Conservation (phyloP, 2,113 vertebrate genomes). For the Tetrao urogallus region DNA sequence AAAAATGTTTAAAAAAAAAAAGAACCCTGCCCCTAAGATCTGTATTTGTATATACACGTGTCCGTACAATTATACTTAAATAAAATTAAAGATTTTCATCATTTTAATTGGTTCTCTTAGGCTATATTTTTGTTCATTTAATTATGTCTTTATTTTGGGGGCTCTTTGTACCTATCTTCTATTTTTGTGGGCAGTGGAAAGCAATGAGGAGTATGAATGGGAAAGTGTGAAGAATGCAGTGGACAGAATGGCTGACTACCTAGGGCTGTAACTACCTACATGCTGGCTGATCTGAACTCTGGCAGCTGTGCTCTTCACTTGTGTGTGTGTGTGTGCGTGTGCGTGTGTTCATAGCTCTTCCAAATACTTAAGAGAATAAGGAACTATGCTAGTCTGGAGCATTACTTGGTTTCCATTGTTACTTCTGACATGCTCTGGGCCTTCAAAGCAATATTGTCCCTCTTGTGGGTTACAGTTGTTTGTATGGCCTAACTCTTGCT, state of each 20-base stretch:
- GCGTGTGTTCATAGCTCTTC: neutral
- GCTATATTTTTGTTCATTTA: constrained; percentile 74
- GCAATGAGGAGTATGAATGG: neutral
- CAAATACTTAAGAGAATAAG: neutral
- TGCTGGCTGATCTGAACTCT: neutral
- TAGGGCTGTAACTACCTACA: neutral
- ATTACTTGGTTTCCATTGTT: neutral
- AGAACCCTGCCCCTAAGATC: constrained; percentile 81
- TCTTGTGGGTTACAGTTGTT: neutral
- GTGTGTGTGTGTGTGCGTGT: neutral
- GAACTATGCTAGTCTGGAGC: neutral
- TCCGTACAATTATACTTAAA: constrained; percentile 98
- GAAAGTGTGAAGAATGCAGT: neutral
- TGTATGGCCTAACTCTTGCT: neutral
- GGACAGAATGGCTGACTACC: neutral
- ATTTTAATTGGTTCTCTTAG: constrained; percentile 80
- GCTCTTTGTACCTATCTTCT: constrained; percentile 42
- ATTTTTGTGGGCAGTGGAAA: constrained; percentile 31
- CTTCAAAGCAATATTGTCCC: neutral
- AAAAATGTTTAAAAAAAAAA: constrained; percentile 85
- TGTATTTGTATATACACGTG: constrained; percentile 99
- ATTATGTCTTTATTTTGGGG: constrained; percentile 63
- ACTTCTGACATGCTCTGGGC: neutral
- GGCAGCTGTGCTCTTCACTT: neutral
- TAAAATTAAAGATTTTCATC: constrained; percentile 87